Evolutionary conservation across 2,888 invertebrate genomes (phyloP).

Genomic region (Neoitamus cyanurus): DNA sequence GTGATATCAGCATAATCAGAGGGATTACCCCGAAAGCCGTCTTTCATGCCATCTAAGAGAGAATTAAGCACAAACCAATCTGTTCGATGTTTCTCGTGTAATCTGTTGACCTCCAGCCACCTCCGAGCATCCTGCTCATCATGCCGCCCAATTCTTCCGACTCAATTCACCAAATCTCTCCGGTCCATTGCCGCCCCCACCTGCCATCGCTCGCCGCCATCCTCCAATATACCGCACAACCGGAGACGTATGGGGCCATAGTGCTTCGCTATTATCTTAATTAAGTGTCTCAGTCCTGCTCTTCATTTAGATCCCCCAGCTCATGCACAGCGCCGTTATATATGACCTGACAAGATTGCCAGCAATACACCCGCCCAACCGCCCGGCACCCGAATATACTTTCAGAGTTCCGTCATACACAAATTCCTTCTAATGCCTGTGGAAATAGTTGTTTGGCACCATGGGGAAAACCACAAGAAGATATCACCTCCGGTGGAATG

Average conservation of each 20-base stretch:
- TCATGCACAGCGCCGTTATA: not conserved
- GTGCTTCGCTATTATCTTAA: conserved; percentile 43
- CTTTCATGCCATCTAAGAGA: conserved; percentile 20
- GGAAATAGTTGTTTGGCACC: conserved; percentile 40
- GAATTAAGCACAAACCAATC: conserved; percentile 43
- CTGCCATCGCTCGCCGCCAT: not conserved
- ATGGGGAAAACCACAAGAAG: conserved; percentile 26
- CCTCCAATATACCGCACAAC: not conserved
- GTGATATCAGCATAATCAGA: conserved; percentile 45
- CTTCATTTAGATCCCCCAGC: conserved; percentile 19
- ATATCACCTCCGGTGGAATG: conserved; percentile 2
- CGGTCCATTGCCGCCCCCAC: not conserved
- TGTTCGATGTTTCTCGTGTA: conserved; percentile 39
- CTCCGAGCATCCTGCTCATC: not conserved
- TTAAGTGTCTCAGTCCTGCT: conserved; percentile 43
- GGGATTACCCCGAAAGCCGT: conserved; percentile 6
- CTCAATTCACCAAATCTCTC: not conserved
- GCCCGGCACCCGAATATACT: conserved; percentile 1
- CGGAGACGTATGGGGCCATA: not conserved
- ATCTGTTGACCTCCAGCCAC: conserved; percentile 33
- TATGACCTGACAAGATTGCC: conserved; percentile 35
- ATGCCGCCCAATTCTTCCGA: not conserved
- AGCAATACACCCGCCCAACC: not conserved
- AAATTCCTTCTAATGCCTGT: conserved; percentile 33
- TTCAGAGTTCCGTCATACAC: conserved; percentile 25